Percentiles rank a stretch among this genome's conserved stretches.
These are phyloP conservation scores for Apodemus speciosus DNA, from an alignment of 2,113 vertebrate species.

Conservation along the genomic window DNA sequence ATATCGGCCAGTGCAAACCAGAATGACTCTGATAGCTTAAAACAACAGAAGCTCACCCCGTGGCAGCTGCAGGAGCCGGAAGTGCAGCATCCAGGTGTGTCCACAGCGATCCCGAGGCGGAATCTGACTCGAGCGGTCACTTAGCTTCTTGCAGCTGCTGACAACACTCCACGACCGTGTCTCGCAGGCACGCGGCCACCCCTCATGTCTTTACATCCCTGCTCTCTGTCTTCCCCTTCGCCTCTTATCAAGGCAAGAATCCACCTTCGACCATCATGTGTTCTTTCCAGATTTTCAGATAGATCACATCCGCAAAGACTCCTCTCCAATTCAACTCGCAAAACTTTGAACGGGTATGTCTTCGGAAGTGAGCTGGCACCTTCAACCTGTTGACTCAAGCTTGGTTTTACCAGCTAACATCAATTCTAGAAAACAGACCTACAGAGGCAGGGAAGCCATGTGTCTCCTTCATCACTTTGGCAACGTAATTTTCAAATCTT, in stretches of 20 bases:
- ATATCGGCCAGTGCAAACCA: not conserved
- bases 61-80: not conserved
- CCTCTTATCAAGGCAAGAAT: not conserved
- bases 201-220: not conserved
- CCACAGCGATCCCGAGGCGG: not conserved
- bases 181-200: not conserved
- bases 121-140: not conserved
- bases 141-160: not conserved
- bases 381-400: not conserved
- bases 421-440: not conserved
- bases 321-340: not conserved
- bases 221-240: not conserved
- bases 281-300: not conserved
- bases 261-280: not conserved
- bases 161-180: not conserved
- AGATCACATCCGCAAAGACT: not conserved
- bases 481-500: not conserved
- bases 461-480: not conserved
- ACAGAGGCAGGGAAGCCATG: not conserved
- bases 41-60: not conserved
- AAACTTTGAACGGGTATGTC: not conserved
- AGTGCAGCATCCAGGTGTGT: not conserved
- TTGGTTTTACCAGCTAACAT: not conserved
- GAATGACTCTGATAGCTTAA: not conserved
- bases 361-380: not conserved